Base-by-base conservation (phyloP, 2,113 vertebrate species). In the Chunga burmeisteri region DNA sequence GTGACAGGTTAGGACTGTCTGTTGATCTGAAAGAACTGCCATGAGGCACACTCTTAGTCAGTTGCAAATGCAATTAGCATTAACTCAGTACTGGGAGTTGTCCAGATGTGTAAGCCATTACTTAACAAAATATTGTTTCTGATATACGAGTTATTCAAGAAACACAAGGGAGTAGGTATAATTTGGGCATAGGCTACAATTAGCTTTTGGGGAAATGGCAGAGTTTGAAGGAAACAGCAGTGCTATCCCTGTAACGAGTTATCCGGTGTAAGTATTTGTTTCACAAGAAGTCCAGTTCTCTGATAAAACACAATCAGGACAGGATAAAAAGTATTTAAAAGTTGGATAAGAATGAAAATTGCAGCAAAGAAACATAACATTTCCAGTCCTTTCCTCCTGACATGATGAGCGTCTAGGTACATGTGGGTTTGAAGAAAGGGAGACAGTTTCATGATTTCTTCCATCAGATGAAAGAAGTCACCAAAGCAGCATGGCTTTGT, bases 71-170 rank as follows among this genome's bases (percentile, higher is more conserved):
- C 85, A 93, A n/a, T 93, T 85, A 95, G 50, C 52, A 17, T 84
- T 55, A 94, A 50, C 68, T 42, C 81, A 79, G 42, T 42, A 38
- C 81, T 71, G 73, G 3, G 19, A 81, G 61, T 66, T 93, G 92
- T 91, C 88, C 78, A 91, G 90, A 65, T 16, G 0, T 87, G 92
- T 91, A 93, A 94, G 56, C 70, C 26, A 7, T 85, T 90, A 42
- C 63, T 90, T 66, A 63, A 66, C 61, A 38, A 74, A 94, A 66
- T 81, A 91, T 49, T 81, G 61, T 67, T 95, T 92, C 74, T 92
- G 92, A 79, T 96, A 55, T 47, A 14, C 32, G 63, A 91, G 55
- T 84, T 91, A 86, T 16, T 92, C 29, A 53, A 71, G 65, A 78
- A 74, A 63, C 72, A 46, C 34, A 63, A 63, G 44, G 23, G 12